Evolutionary conservation across 1,140 invertebrate genomes (phyloP).

Genomic region (Tribolium castaneum): DNA sequence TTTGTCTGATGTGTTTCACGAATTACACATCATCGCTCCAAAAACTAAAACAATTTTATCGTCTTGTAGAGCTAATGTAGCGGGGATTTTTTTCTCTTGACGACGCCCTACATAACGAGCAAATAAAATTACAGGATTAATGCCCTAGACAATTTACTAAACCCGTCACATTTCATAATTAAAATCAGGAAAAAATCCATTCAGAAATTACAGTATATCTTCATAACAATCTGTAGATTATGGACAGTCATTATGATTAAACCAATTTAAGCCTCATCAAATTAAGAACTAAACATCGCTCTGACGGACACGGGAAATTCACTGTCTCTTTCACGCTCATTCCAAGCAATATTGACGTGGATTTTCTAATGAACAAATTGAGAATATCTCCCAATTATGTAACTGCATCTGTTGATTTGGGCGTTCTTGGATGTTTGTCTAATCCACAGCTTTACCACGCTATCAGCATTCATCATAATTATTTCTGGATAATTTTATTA

Average conservation of each 20-base stretch:
- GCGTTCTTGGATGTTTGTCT: background rate
- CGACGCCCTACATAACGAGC: conserved; percentile 9
- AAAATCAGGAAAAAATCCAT: conserved; percentile 56
- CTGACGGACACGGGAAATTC: background rate
- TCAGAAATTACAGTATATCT: conserved; percentile 54
- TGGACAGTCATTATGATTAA: conserved; percentile 51
- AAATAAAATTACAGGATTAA: conserved; percentile 27
- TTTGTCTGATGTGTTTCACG: conserved; percentile 42
- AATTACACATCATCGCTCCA: conserved; percentile 43
- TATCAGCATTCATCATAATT: background rate
- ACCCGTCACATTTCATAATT: conserved; percentile 49
- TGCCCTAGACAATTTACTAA: conserved; percentile 32
- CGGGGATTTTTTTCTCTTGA: conserved; percentile 3
- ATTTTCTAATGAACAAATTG: conserved; percentile 27
- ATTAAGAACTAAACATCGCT: conserved; percentile 46
- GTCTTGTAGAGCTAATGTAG: conserved; percentile 3
- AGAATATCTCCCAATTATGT: conserved; percentile 5
- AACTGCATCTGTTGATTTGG: conserved; percentile 11
- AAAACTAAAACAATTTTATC: conserved; percentile 43
- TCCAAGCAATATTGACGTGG: background rate
- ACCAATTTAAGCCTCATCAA: conserved; percentile 53
- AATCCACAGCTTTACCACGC: background rate
- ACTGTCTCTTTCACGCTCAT: background rate
- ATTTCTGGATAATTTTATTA: background rate
- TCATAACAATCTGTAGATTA: conserved; percentile 51